These are phyloP conservation scores for Elaphurus davidianus DNA, from an alignment of 2,113 vertebrate species.

Conservation along the genomic window DNA sequence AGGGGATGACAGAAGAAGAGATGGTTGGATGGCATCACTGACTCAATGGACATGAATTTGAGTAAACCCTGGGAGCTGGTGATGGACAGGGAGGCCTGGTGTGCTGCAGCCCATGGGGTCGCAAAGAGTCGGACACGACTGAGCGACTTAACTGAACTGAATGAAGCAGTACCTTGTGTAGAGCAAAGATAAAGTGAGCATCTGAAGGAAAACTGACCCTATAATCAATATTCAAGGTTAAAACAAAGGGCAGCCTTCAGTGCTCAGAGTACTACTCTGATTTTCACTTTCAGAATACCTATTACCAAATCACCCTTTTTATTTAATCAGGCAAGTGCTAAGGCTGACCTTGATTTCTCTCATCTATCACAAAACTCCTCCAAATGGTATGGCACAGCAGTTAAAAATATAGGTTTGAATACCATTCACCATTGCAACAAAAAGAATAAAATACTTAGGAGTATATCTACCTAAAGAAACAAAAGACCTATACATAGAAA, in stretches of 20 bases:
- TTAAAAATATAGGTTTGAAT: background rate
- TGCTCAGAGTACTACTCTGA: background rate
- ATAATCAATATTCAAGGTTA: background rate
- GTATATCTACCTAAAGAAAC: no score
- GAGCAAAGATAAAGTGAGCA: background rate
- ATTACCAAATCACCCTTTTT: background rate
- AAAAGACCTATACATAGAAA: no score
- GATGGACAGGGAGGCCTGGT: background rate
- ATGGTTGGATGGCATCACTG: background rate
- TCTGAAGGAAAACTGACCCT: background rate
- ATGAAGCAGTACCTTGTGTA: background rate
- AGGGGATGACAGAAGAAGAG: background rate
- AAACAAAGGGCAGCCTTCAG: background rate
- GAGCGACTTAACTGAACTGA: background rate
- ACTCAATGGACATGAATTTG: background rate
- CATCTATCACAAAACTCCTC: background rate
- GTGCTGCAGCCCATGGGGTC: background rate
- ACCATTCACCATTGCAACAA: no score
- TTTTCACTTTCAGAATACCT: background rate
- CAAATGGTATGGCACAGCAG: background rate
- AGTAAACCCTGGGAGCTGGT: background rate
- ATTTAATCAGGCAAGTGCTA: background rate
- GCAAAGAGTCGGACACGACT: accelerated
- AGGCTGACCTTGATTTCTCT: background rate
- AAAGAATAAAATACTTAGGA: no score